Evolutionary conservation across 2,113 vertebrate genomes (phyloP).

Genomic region (Seriola aureovittata): DNA sequence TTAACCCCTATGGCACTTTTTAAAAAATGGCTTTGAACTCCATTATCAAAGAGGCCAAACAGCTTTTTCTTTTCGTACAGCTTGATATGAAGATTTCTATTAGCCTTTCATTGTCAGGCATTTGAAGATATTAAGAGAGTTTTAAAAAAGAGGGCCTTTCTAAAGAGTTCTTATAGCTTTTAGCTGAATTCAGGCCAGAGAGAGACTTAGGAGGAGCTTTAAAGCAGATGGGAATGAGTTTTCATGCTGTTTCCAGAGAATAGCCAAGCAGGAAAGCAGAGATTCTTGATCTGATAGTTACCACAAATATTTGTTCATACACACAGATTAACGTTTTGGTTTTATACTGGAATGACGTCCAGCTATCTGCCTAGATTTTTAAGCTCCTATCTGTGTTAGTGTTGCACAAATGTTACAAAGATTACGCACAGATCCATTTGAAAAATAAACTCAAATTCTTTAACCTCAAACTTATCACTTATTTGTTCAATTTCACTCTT

Average conservation of each 20-base stretch:
- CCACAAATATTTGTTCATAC: conserved; percentile 45
- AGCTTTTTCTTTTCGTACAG: conserved; percentile 31
- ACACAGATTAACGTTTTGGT: conserved; percentile 35
- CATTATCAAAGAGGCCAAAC: conserved; percentile 47
- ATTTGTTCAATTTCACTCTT: not conserved
- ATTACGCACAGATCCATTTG: not conserved
- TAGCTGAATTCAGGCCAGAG: conserved; percentile 54
- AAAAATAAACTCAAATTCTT: not conserved
- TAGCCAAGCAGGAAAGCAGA: conserved; percentile 31
- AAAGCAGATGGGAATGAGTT: conserved; percentile 51
- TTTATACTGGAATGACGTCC: conserved; percentile 6
- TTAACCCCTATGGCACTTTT: conserved; percentile 45
- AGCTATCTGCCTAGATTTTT: not conserved
- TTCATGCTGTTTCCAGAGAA: conserved; percentile 54
- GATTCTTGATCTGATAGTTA: conserved; percentile 40
- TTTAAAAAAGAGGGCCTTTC: not conserved
- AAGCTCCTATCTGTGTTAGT: conserved; percentile 13
- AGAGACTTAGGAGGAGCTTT: conserved; percentile 55
- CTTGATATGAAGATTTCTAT: conserved; percentile 59
- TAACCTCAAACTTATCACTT: not conserved
- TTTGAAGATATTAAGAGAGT: conserved; percentile 44
- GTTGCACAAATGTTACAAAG: not conserved
- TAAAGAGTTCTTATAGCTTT: conserved; percentile 51
- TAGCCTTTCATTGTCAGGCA: conserved; percentile 52
- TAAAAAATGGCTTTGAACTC: conserved; percentile 36